Evolutionary conservation across 2,888 invertebrate species (phyloP), one percentile per base, ranked within the genome.

Genomic region (Aquatica leii): DNA sequence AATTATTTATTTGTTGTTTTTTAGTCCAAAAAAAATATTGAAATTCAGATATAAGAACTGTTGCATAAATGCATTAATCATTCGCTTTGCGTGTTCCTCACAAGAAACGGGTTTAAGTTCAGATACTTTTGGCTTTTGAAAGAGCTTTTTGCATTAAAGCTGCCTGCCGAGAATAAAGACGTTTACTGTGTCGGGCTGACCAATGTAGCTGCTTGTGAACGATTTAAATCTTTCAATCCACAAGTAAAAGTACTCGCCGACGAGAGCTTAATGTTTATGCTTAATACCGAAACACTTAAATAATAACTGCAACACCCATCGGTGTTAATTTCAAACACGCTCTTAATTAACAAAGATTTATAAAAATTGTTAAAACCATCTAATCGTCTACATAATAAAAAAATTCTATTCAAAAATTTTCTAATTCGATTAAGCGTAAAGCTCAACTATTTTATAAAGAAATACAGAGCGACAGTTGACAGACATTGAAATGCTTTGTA

Each of bases 41-140:
- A 24, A 24, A 24, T 24, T 2, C 24, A 24, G 24, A 24, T 24
- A 6, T 24, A 78, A 78, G 76, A 78, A 79, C 77, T 78, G 77
- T 76, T 76, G 78, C 77, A 78, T 79, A 78, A 78, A 78, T 79
- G 78, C 78, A 79, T 79, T 78, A 76, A 79, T 78, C 79, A 78
- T 75, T 74, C 73, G 70, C 62, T 69, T 67, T 68, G 69, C 65
- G 67, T 72, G 72, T 69, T 73, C 73, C 69, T 71, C 68, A 66
- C 73, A 74, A 74, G 74, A 75, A 79, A 80, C 79, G 78, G 75
- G 77, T 79, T 80, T 80, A 75, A 70, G 74, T 73, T 74, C 74
- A 74, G 74, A 76, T 76, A 74, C 72, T 74, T 77, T 75, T 73
- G 76, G 74, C 73, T 76, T 71, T 72, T 74, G 75, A 73, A 74